Evolutionary conservation across 1,140 invertebrate species (phyloP), one percentile per base, ranked within the genome.

Genomic region (Ips nitidus): DNA sequence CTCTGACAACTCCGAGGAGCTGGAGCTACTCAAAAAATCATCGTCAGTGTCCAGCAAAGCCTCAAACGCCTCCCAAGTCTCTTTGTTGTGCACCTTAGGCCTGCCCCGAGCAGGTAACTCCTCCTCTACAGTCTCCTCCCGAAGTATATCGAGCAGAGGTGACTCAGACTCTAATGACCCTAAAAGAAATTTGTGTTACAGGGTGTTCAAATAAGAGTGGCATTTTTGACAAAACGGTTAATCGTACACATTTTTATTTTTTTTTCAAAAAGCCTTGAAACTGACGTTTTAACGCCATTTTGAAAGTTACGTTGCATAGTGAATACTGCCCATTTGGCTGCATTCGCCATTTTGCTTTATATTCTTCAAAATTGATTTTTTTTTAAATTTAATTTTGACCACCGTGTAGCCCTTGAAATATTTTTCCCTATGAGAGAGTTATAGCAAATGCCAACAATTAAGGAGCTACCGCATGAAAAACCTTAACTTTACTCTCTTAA

Each of bases 91-190:
- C 8, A 2, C 36, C 4, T 4, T 4, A 36, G 36, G 36, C 36
- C 36, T 36, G 36, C 36, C 36, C 22, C 6, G 7, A 36, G n/a
- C 37, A 37, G 7, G 5, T 37, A 50, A 1, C 2, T 22, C 3
- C 45, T 50, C 45, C 6, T 22, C 36, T 5, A 55, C n/a, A 37
- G 37, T 55, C 37, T 55, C 52, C 37, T 55, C 52, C 36, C 52
- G n/a, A 37, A 55, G 52, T 22, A 55, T 38, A 37, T 55, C 52
- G 8, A 55, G 7, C n/a, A 55, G 52, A 55, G 8, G 22, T 50
- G 45, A 55, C 37, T 55, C 52, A 37, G n/a, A 36, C 6, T 55
- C 52, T 55, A 37, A 55, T 1, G 45, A 50, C 22, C 22, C 22
- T 22, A 50, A 50, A 8, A 50, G 22, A 2, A 2, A 2, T 50